These are phyloP conservation scores for Thera obeliscata DNA, from an alignment of 2,888 invertebrate genomes.

Conservation along the genomic window DNA sequence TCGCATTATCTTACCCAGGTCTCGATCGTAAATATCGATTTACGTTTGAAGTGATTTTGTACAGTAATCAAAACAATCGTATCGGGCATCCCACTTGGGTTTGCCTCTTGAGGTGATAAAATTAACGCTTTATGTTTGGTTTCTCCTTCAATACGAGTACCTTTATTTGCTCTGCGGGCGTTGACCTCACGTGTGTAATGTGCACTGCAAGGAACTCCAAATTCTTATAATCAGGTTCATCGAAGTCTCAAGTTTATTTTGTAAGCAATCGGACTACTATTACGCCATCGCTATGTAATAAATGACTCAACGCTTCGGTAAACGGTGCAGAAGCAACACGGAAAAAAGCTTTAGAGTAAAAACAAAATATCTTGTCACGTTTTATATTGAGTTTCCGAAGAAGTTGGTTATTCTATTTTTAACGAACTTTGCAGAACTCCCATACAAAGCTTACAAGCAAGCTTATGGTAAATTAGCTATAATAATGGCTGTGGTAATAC, in stretches of 20 bases:
- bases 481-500: conserved; percentile 40
- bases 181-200: conserved; percentile 44
- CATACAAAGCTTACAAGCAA: conserved; percentile 28
- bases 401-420: conserved; percentile 29
- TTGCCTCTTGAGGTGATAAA: conserved; percentile 60
- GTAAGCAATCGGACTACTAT: background rate
- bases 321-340: conserved; percentile 5
- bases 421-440: conserved; percentile 22
- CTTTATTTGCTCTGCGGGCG: conserved; percentile 60
- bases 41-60: conserved; percentile 49
- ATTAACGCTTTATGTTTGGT: conserved; percentile 64
- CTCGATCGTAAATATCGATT: conserved; percentile 48
- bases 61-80: conserved; percentile 49
- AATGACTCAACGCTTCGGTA: conserved; percentile 20
- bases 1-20: conserved; percentile 22
- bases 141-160: conserved; percentile 43
- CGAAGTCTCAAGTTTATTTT: background rate
- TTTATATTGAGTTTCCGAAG: conserved; percentile 48
- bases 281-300: conserved; percentile 18
- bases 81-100: conserved; percentile 53
- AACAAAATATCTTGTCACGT: conserved; percentile 47
- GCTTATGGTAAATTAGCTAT: conserved; percentile 53
- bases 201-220: conserved; percentile 21
- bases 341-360: conserved; percentile 21
- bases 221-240: conserved; percentile 4